Base-by-base conservation (phyloP, 2,113 vertebrate species). In the Candoia aspera region DNA sequence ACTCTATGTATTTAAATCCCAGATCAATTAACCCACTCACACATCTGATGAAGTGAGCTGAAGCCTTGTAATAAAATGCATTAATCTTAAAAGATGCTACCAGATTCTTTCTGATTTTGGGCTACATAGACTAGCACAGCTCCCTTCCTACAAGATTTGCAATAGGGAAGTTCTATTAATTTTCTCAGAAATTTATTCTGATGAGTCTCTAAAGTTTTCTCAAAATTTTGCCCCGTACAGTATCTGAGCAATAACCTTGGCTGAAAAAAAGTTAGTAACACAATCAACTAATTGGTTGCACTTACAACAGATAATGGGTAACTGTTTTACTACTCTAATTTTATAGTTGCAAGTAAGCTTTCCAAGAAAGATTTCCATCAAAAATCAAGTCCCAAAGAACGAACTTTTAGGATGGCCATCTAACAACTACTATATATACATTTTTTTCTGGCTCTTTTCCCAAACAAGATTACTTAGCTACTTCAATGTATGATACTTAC, bases 401-500 rank as follows among this genome's bases (percentile, higher is more conserved):
- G 4, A 49, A 49, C 49, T 49, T 49, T 49, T 49, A 49, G 15
- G n/a, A 58, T 58, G 57, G 57, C 13, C 68, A 37, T 79, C 15
- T 79, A 79, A 37, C 68, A 79, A 19, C n/a, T 37, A n/a, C n/a
- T n/a, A n/a, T n/a, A n/a, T 58, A 12, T 58, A 21, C 19, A 73
- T 73, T 73, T 73, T 60, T 37, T 79, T 79, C 17, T 79, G 33
- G 6, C 17, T 79, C 73, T 79, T 79, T 37, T 79, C 15, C 73
- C 73, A 79, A 79, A 42, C 17, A 79, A 37, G 17, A 86, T 54
- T n/a, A 55, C 26, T 86, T 55, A 49, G 15, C 58, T 93, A 91
- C 68, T 91, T 90, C 60, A 86, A 42, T 83, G 68, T 1, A 64
- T 0, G 90, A 37, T 92, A 96, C 99, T 99, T 97, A 99, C 99